Evolutionary conservation across 2,797 vertebrate species (phyloP), one percentile per base, ranked within the genome.

Genomic region (Myotis vivesi): DNA sequence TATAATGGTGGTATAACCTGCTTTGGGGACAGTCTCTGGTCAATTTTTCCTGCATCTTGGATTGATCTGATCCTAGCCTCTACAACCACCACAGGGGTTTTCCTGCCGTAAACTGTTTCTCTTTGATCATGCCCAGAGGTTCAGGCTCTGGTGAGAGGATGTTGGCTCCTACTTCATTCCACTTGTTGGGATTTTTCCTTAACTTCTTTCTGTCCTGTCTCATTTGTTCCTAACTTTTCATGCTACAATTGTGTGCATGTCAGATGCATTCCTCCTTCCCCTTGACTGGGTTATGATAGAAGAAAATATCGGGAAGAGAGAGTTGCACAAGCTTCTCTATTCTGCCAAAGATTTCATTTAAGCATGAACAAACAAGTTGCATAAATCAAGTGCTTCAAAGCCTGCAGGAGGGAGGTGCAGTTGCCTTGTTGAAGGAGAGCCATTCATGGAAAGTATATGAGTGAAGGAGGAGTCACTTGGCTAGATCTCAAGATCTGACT

Each of bases 391-490:
- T 13, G 30, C 77, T 93, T 94, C 82, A 30, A 73, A 93, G 72
- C 30, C 92, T 38, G 10, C 17, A 36, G 69, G 49, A 53, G 72
- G 28, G 75, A 89, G 51, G n/a, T 15, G 19, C 23, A 85, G 55
- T 41, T 87, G 85, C 49, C 53, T 66, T 82, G 83, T 55, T 95
- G 76, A 94, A 93, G 94, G 94, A 91, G 38, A 88, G n/a, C 72
- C 76, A 72, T 94, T 96, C 92, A 84, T 30, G 49, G 84, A 71
- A 57, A 38, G 20, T 10, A 44, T 23, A n/a, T 22, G 46, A 80
- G 22, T 55, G 25, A n/a, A 86, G 75, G 30, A 22, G n/a, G 55
- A 57, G 82, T 66, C 87, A 49, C 44, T 76, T 68, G 93, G 83
- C 93, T 72, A 55, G 33, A n/a, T 87, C 55, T 89, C 86, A 91